Percentiles rank a stretch among this genome's conserved stretches.
phyloP scores from a whole-genome alignment of 2,888 invertebrate species.

The Diachrysia chrysitis region DNA sequence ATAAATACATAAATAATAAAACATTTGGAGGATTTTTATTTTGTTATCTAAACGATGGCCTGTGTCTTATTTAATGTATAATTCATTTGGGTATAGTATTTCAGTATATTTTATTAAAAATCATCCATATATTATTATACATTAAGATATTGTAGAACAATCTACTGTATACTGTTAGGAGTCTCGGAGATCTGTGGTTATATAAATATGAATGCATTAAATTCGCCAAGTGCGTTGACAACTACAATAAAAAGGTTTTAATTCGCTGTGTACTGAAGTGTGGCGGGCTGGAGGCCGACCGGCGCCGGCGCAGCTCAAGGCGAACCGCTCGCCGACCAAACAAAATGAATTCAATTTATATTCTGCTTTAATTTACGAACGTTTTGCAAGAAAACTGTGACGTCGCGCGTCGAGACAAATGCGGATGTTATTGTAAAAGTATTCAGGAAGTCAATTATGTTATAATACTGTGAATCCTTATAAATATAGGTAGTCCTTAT shows the following conservation, averaged over 20 bases:
- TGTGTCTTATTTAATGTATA: background rate
- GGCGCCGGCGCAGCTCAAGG: conserved; percentile 67
- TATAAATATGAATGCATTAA: conserved; percentile 15
- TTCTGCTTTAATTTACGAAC: conserved; percentile 42
- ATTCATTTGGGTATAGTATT: background rate
- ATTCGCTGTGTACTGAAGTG: conserved; percentile 55
- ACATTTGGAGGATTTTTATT: too few relatives aligned
- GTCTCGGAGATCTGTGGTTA: too few relatives aligned
- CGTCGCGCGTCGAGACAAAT: background rate
- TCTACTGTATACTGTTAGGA: too few relatives aligned
- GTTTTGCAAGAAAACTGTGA: conserved; percentile 28
- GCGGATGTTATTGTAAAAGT: background rate
- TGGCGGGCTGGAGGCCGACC: conserved; percentile 48
- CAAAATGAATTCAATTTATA: conserved; percentile 1
- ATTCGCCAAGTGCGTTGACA: conserved; percentile 43
- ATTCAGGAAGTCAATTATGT: background rate
- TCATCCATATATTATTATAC: too few relatives aligned
- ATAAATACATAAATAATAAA: background rate
- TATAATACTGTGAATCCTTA: background rate
- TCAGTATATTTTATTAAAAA: conserved; percentile 13
- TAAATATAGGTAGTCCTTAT: background rate
- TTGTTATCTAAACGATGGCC: background rate
- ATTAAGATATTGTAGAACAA: too few relatives aligned
- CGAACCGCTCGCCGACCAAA: conserved; percentile 61
- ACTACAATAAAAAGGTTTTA: conserved; percentile 51